phyloP scores from a whole-genome alignment of 2,888 invertebrate species.

The Myathropa florea region DNA sequence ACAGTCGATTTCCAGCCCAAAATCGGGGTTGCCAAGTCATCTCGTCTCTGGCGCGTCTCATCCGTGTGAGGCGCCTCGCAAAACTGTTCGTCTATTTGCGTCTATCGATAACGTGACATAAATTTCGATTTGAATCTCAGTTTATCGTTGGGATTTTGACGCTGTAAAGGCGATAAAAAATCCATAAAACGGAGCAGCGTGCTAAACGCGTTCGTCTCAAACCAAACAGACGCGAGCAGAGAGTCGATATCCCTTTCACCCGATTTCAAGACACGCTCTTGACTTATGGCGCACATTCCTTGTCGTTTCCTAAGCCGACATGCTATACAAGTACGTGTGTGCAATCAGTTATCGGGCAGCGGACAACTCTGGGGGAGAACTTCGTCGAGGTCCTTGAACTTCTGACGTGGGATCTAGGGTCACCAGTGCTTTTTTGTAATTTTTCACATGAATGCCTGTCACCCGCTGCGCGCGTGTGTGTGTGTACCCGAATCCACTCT shows the following conservation, averaged over 20 bases:
- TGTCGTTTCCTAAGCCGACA: constrained; percentile 14
- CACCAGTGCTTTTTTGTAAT: constrained; percentile 25
- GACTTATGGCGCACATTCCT: constrained; percentile 1
- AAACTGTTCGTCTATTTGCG: not conserved
- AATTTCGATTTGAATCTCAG: constrained; percentile 1
- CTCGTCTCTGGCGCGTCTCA: not conserved
- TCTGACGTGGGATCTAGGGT: not conserved
- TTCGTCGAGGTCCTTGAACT: constrained; percentile 35
- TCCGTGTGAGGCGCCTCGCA: not conserved
- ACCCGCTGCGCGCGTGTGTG: not conserved
- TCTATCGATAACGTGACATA: constrained; percentile 12
- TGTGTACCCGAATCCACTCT: constrained; percentile 15
- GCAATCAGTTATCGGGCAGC: constrained; percentile 45
- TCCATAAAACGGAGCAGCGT: constrained; percentile 13
- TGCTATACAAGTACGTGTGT: constrained; percentile 21
- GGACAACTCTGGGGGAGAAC: constrained; percentile 2
- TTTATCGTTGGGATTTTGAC: constrained; percentile 8
- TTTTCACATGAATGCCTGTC: constrained; percentile 43
- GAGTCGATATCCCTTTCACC: not conserved
- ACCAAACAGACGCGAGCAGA: not conserved
- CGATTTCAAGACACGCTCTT: constrained; percentile 21
- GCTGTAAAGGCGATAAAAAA: constrained; percentile 10
- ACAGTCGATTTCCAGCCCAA: not conserved
- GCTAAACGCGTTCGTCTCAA: not conserved
- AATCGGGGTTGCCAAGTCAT: not conserved